Evolutionary conservation across 2,797 vertebrate genomes (phyloP).

Genomic region (Sylvia borin): DNA sequence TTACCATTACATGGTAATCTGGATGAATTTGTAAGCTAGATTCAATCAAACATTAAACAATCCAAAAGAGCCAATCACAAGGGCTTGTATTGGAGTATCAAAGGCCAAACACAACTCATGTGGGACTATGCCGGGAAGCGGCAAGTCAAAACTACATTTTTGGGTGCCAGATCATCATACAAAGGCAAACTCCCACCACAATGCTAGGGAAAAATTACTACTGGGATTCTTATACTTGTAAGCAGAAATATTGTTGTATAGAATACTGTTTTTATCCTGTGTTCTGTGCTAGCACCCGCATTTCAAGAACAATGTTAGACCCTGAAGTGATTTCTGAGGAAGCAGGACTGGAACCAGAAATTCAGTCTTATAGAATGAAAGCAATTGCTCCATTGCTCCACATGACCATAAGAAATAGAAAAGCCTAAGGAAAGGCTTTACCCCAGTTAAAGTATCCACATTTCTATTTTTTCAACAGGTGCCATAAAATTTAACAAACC

Average conservation of each 20-base stretch:
- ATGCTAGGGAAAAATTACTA: not conserved
- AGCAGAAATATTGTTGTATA: not conserved
- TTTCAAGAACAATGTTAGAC: not conserved
- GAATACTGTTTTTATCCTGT: not conserved
- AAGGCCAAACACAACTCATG: not conserved
- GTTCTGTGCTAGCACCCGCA: not conserved
- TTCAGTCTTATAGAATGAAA: not conserved
- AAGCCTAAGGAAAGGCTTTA: not conserved
- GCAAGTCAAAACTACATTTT: not conserved
- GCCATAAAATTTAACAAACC: not conserved
- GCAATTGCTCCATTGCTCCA: not conserved
- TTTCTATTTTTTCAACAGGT: not conserved
- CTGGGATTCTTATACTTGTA: not conserved
- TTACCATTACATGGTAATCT: not conserved
- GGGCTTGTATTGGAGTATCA: not conserved
- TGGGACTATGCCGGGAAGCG: not conserved
- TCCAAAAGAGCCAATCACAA: not conserved
- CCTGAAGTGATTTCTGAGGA: not conserved
- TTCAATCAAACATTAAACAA: constrained; percentile 36
- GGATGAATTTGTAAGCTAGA: constrained; percentile 9
- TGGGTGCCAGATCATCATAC: not conserved
- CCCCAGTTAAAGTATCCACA: not conserved
- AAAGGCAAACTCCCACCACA: not conserved
- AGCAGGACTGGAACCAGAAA: not conserved
- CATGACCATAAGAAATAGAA: not conserved